Percentiles rank a stretch among this genome's conserved stretches.
Evolutionary conservation across 2,888 invertebrate genomes (phyloP).

Genomic region (Microctonus aethiopoides): DNA sequence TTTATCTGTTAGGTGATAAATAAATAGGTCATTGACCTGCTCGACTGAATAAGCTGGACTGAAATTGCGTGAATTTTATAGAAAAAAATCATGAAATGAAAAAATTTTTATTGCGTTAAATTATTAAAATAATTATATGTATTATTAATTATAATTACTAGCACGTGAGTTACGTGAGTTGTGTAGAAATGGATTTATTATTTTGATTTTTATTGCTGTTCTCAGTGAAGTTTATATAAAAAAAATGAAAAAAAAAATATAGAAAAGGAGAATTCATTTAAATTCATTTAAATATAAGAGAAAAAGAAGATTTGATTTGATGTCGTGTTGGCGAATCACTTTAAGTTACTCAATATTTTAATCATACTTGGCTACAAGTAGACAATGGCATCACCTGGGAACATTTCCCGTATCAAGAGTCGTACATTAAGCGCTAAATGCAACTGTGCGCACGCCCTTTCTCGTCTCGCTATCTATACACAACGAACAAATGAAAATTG

Average conservation of each 20-base stretch:
- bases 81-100: background rate
- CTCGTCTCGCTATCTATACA: slow-evolving; percentile 22
- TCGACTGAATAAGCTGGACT: background rate
- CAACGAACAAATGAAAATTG: background rate
- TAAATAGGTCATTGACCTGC: background rate
- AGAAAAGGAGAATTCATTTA: background rate
- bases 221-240: slow-evolving; percentile 16
- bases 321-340: slow-evolving; percentile 37
- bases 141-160: slow-evolving; percentile 45
- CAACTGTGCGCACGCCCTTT: slow-evolving; percentile 42
- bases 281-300: too few species aligned
- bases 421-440: slow-evolving; percentile 37
- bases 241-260: background rate
- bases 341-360: slow-evolving; percentile 52
- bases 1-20: background rate
- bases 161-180: slow-evolving; percentile 47
- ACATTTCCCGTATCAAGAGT: slow-evolving; percentile 56
- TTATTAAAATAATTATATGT: background rate
- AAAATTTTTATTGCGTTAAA: background rate
- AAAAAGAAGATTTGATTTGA: background rate
- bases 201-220: slow-evolving; percentile 36
- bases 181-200: slow-evolving; percentile 43
- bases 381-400: slow-evolving; percentile 63
- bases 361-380: slow-evolving; percentile 39
- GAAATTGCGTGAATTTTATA: background rate